Evolutionary conservation across 2,888 invertebrate species (phyloP).

Genomic region (Heteromurus nitidus): DNA sequence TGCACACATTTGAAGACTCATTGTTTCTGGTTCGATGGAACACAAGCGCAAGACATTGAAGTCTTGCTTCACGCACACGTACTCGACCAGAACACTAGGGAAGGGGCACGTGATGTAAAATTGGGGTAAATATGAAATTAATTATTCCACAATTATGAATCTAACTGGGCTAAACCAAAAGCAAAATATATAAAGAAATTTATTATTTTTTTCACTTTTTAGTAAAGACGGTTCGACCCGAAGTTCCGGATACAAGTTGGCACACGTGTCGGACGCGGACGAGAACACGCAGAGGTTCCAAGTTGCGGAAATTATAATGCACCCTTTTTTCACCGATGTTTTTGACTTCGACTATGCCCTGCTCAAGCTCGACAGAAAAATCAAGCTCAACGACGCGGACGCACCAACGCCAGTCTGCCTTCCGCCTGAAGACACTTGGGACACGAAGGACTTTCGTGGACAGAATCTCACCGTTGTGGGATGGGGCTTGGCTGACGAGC

Average conservation of each 20-base stretch:
- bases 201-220: slow-evolving; percentile 11
- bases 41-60: slow-evolving; percentile 49
- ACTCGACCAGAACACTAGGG: slow-evolving; percentile 58
- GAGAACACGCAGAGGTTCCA: slow-evolving; percentile 64
- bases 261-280: slow-evolving; percentile 57
- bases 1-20: slow-evolving; percentile 57
- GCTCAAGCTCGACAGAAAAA: slow-evolving; percentile 57
- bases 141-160: background rate
- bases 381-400: slow-evolving; percentile 55
- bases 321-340: slow-evolving; percentile 60
- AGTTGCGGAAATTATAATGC: slow-evolving; percentile 67
- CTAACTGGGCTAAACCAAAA: background rate
- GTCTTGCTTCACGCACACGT: slow-evolving; percentile 62
- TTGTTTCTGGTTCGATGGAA: slow-evolving; percentile 65
- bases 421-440: slow-evolving; percentile 23
- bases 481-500: slow-evolving; percentile 66
- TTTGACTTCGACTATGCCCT: slow-evolving; percentile 70
- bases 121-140: slow-evolving; percentile 19
- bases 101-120: slow-evolving; percentile 44
- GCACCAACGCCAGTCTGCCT: slow-evolving; percentile 69
- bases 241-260: slow-evolving; percentile 58
- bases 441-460: slow-evolving; percentile 11
- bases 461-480: slow-evolving; percentile 38
- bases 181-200: background rate
- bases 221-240: slow-evolving; percentile 66